Conservation (phyloP, 2,888 invertebrate genomes). For the Tenthredo mesomela region DNA sequence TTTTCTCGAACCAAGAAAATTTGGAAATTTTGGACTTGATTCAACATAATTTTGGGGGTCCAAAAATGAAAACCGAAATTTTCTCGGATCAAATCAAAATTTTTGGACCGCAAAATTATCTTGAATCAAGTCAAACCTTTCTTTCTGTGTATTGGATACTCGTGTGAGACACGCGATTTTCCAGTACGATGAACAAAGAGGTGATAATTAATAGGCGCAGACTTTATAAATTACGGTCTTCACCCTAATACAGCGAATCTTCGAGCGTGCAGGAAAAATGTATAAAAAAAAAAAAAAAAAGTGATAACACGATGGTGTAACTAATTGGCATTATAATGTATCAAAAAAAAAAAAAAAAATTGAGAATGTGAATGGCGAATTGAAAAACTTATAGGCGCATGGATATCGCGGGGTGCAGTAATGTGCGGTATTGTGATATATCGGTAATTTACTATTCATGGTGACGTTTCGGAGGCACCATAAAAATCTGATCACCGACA, state of each 20-base stretch:
- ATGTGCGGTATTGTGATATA: neutral
- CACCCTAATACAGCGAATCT: neutral
- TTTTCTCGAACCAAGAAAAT: no score
- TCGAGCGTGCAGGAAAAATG: neutral
- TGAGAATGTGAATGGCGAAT: no score
- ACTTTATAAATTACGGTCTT: neutral
- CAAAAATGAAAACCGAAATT: no score
- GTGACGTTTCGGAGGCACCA: conserved; percentile 16
- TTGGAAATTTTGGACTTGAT: no score
- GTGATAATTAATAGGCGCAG: conserved; percentile 13
- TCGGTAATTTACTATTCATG: conserved; percentile 11
- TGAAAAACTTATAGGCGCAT: neutral
- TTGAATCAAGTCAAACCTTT: no score
- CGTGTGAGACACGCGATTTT: conserved; percentile 21
- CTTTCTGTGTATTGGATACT: no score
- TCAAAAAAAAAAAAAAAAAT: neutral
- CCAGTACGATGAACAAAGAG: conserved; percentile 43
- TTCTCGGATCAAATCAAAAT: no score
- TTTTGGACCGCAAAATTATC: no score
- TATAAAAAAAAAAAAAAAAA: neutral
- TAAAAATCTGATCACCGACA: conserved; percentile 25
- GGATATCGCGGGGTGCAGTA: neutral
- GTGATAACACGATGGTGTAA: neutral
- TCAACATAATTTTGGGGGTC: no score
- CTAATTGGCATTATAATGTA: neutral